Base-by-base conservation (phyloP, 2,113 vertebrate species). In the Melanotaenia duboulayi region DNA sequence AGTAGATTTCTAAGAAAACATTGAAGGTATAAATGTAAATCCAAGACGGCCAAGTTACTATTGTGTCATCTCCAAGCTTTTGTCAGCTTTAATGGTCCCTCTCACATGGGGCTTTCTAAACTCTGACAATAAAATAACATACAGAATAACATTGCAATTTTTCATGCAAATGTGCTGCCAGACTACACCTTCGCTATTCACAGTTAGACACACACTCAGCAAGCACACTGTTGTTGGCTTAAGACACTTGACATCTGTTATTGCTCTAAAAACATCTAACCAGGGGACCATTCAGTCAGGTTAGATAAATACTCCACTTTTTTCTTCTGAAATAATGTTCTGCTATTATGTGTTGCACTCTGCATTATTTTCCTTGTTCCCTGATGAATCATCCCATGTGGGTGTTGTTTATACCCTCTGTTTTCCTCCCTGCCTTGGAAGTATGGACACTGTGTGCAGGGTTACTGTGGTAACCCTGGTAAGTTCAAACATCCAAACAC, bases 401-500 rank as follows among this genome's bases (percentile, higher is more conserved):
- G 75, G 73, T 63, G 80, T 75, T 84, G 77, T 83, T 86, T 60
- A 65, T 67, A 54, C 62, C 61, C 49, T 59, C 59, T 61, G 58
- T 81, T 65, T 80, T 44, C 66, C 44, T 58, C 52, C 69, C 42
- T 76, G 86, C 20, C 59, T 65, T 28, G 16, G 48, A 60, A 78
- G 55, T 68, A 71, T 57, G 63, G 69, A 64, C 52, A 11, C 5
- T 71, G 49, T 76, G 51, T 65, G 48, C 46, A 20, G 49, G 46
- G 68, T 86, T 80, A 81, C 84, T 82, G 71, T 52, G 46, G 81
- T 69, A 75, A 87, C 79, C n/a, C n/a, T n/a, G n/a, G n/a, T 62
- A 77, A 77, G 62, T 64, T 82, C 69, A 81, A 77, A 60, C 32
- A 24, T 39, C 23, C 61, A 22, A 28, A 44, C 19, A 46, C 58